A percentile compares a stretch with the other conserved stretches of the same genome.
These are phyloP conservation scores for Drosophila hydei DNA, from an alignment of 1,140 invertebrate species.

Conservation along the genomic window DNA sequence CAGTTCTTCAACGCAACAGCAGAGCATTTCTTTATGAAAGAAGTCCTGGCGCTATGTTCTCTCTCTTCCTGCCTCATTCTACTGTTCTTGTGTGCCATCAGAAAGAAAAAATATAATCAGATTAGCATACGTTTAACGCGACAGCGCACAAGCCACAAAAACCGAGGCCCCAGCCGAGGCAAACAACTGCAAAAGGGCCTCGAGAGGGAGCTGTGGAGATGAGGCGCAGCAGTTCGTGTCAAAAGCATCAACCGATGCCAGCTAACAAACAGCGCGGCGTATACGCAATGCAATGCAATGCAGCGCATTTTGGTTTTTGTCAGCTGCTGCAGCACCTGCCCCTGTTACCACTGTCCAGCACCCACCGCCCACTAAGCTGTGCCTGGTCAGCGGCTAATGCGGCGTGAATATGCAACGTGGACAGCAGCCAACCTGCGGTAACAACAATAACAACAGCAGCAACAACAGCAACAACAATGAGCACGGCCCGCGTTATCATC, in stretches of 20 bases:
- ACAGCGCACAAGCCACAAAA: slow-evolving; percentile 31
- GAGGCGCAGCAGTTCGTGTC: slow-evolving; percentile 65
- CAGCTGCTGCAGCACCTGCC: neutral
- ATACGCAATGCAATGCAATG: slow-evolving; percentile 42
- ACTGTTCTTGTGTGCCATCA: slow-evolving; percentile 4
- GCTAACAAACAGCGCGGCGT: slow-evolving; percentile 55
- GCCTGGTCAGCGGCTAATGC: slow-evolving; percentile 64
- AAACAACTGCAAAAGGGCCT: neutral
- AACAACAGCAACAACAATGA: neutral
- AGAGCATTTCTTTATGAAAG: slow-evolving; percentile 2
- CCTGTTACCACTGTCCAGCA: neutral
- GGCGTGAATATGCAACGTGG: slow-evolving; percentile 73
- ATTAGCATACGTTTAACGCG: slow-evolving; percentile 71
- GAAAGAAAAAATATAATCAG: slow-evolving; percentile 55
- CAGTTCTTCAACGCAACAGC: too few species aligned
- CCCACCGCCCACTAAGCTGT: slow-evolving; percentile 11
- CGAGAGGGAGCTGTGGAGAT: neutral
- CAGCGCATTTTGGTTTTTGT: slow-evolving; percentile 31
- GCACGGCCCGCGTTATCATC: slow-evolving; percentile 61
- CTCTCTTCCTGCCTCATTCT: neutral
- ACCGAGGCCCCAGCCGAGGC: neutral
- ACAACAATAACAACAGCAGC: slow-evolving; percentile 21
- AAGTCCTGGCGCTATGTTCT: too few species aligned
- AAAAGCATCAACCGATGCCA: slow-evolving; percentile 71
- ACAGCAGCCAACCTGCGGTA: slow-evolving; percentile 24